phyloP scores from a whole-genome alignment of 2,113 vertebrate species.

The Ptilorrhoa leucosticta region DNA sequence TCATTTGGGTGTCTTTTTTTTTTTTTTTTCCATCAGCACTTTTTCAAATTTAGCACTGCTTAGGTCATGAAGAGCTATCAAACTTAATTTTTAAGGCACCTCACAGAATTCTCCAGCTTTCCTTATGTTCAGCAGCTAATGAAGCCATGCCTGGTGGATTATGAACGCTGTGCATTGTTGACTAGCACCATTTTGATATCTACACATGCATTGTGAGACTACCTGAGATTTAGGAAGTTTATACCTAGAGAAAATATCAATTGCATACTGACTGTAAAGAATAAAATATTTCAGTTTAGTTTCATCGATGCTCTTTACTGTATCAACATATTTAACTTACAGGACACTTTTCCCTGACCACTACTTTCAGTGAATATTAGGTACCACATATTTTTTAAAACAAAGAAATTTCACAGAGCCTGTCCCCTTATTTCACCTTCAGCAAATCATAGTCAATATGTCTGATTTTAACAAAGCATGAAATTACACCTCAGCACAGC shows the following conservation, averaged over 20 bases:
- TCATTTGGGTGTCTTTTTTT: background rate
- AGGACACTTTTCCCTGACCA: background rate
- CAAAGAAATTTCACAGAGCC: background rate
- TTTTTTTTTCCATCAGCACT: background rate
- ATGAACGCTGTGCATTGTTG: background rate
- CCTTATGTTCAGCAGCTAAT: background rate
- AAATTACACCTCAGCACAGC: constrained; percentile 47
- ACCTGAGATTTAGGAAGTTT: background rate
- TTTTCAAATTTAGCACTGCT: background rate
- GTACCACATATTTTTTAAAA: background rate
- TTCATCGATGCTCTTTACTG: background rate
- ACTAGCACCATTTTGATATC: background rate
- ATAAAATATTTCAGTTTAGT: background rate
- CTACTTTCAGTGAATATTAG: background rate
- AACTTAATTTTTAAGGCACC: background rate
- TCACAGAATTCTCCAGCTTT: background rate
- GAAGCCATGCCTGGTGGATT: background rate
- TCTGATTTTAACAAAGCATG: constrained; percentile 47
- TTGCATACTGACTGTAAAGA: background rate
- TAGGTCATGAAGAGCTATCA: background rate
- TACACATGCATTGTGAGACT: background rate
- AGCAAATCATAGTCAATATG: background rate
- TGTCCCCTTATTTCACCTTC: constrained; percentile 20
- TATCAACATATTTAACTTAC: background rate
- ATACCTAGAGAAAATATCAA: background rate